A percentile compares a stretch with the other conserved stretches of the same genome.
Evolutionary conservation across 2,888 invertebrate species (phyloP).

Genomic region (Meandrusa payeni): DNA sequence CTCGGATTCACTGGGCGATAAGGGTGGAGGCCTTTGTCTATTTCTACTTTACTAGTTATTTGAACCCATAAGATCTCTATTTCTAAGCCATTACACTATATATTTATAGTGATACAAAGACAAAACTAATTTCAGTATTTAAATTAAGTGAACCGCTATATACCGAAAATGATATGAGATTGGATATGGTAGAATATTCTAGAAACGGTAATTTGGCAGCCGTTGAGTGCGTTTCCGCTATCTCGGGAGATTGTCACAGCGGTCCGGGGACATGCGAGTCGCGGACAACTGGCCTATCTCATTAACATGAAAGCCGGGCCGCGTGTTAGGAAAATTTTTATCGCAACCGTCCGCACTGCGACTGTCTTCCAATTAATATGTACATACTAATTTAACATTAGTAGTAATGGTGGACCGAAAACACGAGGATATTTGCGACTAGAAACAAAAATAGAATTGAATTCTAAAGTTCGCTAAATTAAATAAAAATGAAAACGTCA

Average conservation of each 20-base stretch:
- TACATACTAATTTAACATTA: constrained; percentile 14
- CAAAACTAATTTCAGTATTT: no score
- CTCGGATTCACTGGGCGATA: no score
- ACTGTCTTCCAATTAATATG: constrained; percentile 11
- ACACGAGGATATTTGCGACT: no score
- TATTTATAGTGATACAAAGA: no score
- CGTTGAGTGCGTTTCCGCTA: neutral
- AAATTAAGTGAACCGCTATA: no score
- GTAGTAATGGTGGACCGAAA: neutral
- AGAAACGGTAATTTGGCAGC: constrained; percentile 1
- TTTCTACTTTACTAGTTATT: no score
- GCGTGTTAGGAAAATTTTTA: constrained; percentile 16
- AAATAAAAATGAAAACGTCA: no score
- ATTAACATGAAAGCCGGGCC: constrained; percentile 28
- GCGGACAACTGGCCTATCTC: constrained; percentile 29
- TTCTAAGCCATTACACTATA: no score
- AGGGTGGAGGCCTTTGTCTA: no score
- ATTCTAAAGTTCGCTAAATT: no score
- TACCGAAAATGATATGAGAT: no score
- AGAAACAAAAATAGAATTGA: neutral
- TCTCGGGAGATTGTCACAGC: constrained; percentile 29
- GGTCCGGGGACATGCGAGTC: constrained; percentile 28
- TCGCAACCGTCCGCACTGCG: constrained; percentile 5
- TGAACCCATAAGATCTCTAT: no score
- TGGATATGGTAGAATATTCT: constrained; percentile 9